These are phyloP conservation scores for Ammodytes marinus DNA, from an alignment of 2,113 vertebrate species.

Conservation along the genomic window DNA sequence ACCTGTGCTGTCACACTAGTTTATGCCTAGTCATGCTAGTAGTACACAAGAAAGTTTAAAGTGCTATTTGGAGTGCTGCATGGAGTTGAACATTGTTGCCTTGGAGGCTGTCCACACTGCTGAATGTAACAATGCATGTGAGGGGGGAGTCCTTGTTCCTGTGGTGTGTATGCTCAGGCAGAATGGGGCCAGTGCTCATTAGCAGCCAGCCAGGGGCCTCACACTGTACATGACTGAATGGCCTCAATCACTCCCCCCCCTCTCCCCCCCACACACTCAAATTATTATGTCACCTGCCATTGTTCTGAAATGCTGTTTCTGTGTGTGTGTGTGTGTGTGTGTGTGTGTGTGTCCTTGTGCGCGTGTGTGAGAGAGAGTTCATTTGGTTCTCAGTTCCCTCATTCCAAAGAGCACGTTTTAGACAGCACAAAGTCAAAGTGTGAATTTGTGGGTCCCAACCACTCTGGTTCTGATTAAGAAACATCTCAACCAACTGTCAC, in stretches of 20 bases:
- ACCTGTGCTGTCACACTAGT: neutral
- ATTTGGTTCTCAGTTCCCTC: constrained; percentile 31
- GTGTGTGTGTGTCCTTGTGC: neutral
- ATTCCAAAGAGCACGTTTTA: neutral
- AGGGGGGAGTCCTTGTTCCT: constrained; percentile 10
- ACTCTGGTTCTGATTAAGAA: neutral
- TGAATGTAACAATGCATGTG: constrained; percentile 30
- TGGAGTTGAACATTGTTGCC: constrained; percentile 4
- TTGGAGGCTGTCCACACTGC: rapidly evolving
- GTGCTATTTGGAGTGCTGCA: neutral
- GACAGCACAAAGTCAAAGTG: neutral
- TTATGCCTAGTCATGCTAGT: too few relatives aligned
- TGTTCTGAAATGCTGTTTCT: constrained; percentile 43
- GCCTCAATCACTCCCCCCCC: constrained; percentile 20
- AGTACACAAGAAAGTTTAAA: neutral
- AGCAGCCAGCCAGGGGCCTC: constrained; percentile 54
- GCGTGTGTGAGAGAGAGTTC: neutral
- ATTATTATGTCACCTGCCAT: constrained; percentile 72
- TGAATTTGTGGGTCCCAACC: neutral
- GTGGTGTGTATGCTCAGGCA: constrained; percentile 40
- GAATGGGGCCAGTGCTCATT: constrained; percentile 73
- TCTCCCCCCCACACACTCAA: neutral
- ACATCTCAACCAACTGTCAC: too few relatives aligned
- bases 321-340: neutral
- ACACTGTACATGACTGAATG: constrained; percentile 61